Evolutionary conservation across 1,140 invertebrate species (phyloP).

Genomic region (Nylanderia fulva): DNA sequence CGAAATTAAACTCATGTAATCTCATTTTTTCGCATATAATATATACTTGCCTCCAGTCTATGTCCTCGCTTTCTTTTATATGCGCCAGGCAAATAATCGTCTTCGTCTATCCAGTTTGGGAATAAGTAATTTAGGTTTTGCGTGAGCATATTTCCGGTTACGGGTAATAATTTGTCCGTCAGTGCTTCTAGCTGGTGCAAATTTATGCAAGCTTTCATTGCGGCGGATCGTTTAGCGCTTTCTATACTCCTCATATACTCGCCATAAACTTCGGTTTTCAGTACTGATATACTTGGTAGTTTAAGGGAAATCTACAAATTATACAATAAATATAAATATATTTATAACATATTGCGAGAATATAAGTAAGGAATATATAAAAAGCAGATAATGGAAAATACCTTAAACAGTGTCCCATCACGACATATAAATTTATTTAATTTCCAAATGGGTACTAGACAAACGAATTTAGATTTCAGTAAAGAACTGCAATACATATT

Average conservation of each 20-base stretch:
- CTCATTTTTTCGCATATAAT: neutral
- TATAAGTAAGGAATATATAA: neutral
- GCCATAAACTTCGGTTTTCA: constrained; percentile 72
- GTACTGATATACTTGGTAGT: constrained; percentile 78
- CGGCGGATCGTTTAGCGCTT: constrained; percentile 92
- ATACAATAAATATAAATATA: constrained; percentile 15
- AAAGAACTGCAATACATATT: constrained; percentile 93
- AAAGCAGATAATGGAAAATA: neutral
- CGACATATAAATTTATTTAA: constrained; percentile 66
- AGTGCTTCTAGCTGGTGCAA: constrained; percentile 92
- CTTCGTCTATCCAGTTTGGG: constrained; percentile 86
- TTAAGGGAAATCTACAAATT: constrained; percentile 76
- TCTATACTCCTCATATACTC: constrained; percentile 86
- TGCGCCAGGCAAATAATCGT: constrained; percentile 87
- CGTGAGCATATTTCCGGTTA: constrained; percentile 80
- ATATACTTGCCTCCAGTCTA: constrained; percentile 84
- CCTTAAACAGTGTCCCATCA: neutral
- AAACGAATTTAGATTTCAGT: constrained; percentile 93
- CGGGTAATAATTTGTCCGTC: constrained; percentile 91
- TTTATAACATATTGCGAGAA: neutral
- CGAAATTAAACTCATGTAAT: neutral
- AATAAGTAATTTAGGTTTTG: constrained; percentile 83
- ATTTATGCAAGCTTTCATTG: constrained; percentile 90
- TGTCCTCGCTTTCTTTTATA: constrained; percentile 91
- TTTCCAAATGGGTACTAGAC: constrained; percentile 90